phyloP scores from a whole-genome alignment of 2,797 vertebrate species.

The Pangasius djambal region DNA sequence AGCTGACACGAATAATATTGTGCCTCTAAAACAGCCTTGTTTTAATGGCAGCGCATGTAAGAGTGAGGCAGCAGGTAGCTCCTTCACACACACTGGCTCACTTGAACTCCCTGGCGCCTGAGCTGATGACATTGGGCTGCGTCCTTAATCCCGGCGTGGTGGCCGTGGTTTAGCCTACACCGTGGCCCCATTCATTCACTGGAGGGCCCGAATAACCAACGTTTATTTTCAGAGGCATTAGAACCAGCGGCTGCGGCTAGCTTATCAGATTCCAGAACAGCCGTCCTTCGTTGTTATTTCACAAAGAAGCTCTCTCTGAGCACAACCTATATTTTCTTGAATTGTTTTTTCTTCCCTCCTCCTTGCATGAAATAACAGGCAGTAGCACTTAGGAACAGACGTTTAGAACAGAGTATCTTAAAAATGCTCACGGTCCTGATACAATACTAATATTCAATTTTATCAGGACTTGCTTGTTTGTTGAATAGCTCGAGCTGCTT shows the following conservation, averaged over 20 bases:
- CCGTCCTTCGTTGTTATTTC: slow-evolving; percentile 75
- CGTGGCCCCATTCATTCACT: slow-evolving; percentile 73
- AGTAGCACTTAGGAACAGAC: slow-evolving; percentile 71
- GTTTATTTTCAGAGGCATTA: slow-evolving; percentile 80
- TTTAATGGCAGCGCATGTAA: slow-evolving; percentile 21
- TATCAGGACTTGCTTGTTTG: slow-evolving; percentile 4
- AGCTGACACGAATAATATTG: slow-evolving; percentile 47
- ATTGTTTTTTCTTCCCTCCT: slow-evolving; percentile 69
- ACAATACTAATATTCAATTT: neutral
- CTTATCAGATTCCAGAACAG: slow-evolving; percentile 78
- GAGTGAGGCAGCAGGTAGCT: slow-evolving; percentile 47
- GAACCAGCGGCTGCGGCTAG: slow-evolving; percentile 73
- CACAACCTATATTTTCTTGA: slow-evolving; percentile 69
- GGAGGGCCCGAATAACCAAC: slow-evolving; percentile 62
- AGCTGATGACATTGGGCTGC: slow-evolving; percentile 52
- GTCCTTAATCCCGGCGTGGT: slow-evolving; percentile 40
- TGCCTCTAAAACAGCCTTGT: slow-evolving; percentile 35
- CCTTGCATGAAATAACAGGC: slow-evolving; percentile 72
- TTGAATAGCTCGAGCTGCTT: neutral
- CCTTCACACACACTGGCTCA: slow-evolving; percentile 30
- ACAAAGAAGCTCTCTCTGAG: slow-evolving; percentile 73
- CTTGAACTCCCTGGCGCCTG: slow-evolving; percentile 43
- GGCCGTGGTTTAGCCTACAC: slow-evolving; percentile 68
- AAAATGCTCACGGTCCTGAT: neutral
- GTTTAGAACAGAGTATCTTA: slow-evolving; percentile 69